These are phyloP conservation scores for Hemicrepidius hirtus DNA, from an alignment of 2,888 invertebrate genomes.

Conservation along the genomic window DNA sequence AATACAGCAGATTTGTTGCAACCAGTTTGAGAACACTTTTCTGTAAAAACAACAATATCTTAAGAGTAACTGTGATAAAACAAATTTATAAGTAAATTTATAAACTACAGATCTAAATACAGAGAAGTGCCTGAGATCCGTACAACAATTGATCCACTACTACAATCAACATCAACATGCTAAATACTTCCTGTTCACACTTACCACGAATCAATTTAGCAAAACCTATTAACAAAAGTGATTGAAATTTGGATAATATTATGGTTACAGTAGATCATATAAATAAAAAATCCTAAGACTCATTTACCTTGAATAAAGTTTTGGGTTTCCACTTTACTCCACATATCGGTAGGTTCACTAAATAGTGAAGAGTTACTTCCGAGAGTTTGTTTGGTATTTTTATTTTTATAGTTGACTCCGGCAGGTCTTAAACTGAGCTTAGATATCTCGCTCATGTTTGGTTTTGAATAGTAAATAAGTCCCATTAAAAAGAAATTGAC, in stretches of 20 bases:
- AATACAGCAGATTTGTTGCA: slow-evolving; percentile 62
- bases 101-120: not conserved
- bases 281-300: too few species aligned
- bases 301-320: too few species aligned
- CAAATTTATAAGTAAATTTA: too few species aligned
- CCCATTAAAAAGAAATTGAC: slow-evolving; percentile 70
- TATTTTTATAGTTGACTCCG: slow-evolving; percentile 35
- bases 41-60: too few species aligned
- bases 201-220: not conserved
- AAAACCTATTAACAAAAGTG: not conserved
- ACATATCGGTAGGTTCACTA: not conserved
- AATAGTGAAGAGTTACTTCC: not conserved
- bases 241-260: too few species aligned
- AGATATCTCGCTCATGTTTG: slow-evolving; percentile 4
- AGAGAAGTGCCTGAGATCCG: too few species aligned
- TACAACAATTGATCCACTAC: too few species aligned
- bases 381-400: not conserved
- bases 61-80: too few species aligned
- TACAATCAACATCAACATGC: not conserved
- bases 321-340: not conserved
- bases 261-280: too few species aligned
- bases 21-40: slow-evolving; percentile 53
- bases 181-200: not conserved
- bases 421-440: slow-evolving; percentile 53
- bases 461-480: slow-evolving; percentile 58